Base-by-base conservation (phyloP, 2,888 invertebrate species). In the Tetragnatha montana region DNA sequence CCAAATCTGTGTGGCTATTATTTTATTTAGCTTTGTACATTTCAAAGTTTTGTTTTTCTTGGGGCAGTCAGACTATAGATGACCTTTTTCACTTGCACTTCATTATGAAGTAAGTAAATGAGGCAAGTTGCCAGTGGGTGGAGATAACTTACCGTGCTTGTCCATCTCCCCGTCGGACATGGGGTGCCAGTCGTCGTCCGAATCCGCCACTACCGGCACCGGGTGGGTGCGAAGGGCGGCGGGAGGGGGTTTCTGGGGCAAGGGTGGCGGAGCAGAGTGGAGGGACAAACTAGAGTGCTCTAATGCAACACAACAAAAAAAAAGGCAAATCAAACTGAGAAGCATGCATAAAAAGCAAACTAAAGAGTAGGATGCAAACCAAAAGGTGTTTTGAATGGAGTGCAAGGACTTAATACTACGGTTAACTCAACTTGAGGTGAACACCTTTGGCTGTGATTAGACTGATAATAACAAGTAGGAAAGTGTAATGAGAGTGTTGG, bases 191-290 rank as follows among this genome's bases (percentile, higher is more conserved):
- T 91, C 91, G 51, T 91, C 91, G 69, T 91, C 91, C 14, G 91
- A 91, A 75, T 91, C 91, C 10, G 86, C 2, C 35, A 35, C 35
- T 2, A 35, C 35, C 35, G n/a, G 83, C 51, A 84, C 71, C n/a
- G 47, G 69, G 22, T 79, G 86, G n/a, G 78, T 68, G n/a, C 69
- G 79, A 6, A 89, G 51, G 22, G 87, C 81, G 21, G 87, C 68
- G 68, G 87, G 89, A 84, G 91, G 91, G 81, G 91, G 91, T 86
- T 91, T 91, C 79, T 91, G 87, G 68, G 91, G 91, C 69, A 91
- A 71, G 22, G 91, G 91, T n/a, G 91, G 91, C 12, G 91, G 91
- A 50, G 83, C 82, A 69, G 91, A 83, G 75, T 81, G 85, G 68
- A 81, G 50, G 69, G 85, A 85, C 21, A 87, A 79, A 83, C 85